Percentiles rank a stretch among this genome's conserved stretches.
These are phyloP conservation scores for Andrena camellia DNA, from an alignment of 2,888 invertebrate genomes.

Conservation along the genomic window DNA sequence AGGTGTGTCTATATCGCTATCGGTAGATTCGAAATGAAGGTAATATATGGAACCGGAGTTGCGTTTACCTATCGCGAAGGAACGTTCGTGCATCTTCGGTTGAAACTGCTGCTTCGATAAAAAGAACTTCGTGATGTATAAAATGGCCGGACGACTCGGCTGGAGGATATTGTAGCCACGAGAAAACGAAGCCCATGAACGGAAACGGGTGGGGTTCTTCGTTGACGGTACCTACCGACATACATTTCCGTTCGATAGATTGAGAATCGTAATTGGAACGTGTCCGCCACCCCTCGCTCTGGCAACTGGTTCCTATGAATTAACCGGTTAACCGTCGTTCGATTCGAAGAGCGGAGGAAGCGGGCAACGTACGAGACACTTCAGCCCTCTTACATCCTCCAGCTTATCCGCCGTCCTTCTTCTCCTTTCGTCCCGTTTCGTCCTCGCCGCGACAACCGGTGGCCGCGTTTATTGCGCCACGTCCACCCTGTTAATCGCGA, in stretches of 20 bases:
- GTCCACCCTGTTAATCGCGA: slow-evolving; percentile 32
- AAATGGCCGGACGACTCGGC: neutral
- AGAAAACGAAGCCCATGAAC: neutral
- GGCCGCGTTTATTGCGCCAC: slow-evolving; percentile 70
- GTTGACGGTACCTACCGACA: neutral
- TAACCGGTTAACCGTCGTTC: slow-evolving; percentile 65
- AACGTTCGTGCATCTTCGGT: neutral
- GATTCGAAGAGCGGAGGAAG: neutral
- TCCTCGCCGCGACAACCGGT: slow-evolving; percentile 44
- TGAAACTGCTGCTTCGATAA: neutral
- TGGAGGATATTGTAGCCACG: neutral
- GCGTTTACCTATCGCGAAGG: neutral
- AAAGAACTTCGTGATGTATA: neutral
- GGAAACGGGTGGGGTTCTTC: neutral
- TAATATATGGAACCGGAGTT: neutral
- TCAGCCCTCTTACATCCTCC: slow-evolving; percentile 28
- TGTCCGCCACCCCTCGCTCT: neutral
- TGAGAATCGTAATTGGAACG: slow-evolving; percentile 26
- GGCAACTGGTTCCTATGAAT: slow-evolving; percentile 59
- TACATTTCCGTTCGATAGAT: slow-evolving; percentile 6
- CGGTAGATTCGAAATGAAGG: neutral
- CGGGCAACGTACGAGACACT: neutral
- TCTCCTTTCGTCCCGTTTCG: neutral
- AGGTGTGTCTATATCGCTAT: neutral
- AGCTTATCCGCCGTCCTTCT: slow-evolving; percentile 29